These are phyloP conservation scores for Jacana jacana DNA, from an alignment of 2,113 vertebrate genomes.

Conservation along the genomic window DNA sequence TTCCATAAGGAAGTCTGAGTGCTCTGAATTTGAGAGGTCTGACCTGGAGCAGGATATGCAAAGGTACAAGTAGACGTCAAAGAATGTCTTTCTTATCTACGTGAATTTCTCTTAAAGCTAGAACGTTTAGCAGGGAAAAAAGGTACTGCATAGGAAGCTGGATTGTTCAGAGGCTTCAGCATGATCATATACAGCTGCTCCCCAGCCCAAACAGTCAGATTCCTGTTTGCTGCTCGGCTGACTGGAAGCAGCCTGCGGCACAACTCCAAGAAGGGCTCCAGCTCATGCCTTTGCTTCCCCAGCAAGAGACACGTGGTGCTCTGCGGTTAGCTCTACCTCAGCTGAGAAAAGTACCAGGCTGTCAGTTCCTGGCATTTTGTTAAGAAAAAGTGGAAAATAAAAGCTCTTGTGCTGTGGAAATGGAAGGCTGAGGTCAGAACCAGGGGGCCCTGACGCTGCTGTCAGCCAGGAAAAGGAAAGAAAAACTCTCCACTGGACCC, in stretches of 20 bases:
- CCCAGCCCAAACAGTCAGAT: background rate
- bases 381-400: background rate
- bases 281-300: background rate
- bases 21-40: background rate
- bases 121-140: background rate
- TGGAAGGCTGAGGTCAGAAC: background rate
- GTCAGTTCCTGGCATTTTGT: background rate
- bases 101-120: background rate
- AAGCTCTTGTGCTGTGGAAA: background rate
- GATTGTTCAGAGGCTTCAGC: background rate
- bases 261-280: background rate
- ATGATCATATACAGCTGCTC: slow-evolving; percentile 5
- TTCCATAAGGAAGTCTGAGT: background rate
- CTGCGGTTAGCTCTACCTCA: background rate
- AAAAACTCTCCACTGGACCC: background rate
- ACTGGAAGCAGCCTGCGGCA: background rate
- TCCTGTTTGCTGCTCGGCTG: background rate
- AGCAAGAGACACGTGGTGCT: rapidly evolving
- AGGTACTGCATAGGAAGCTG: background rate
- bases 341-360: background rate
- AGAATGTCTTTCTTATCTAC: background rate
- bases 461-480: background rate
- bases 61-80: rapidly evolving
- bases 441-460: background rate
- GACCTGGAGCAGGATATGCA: background rate